Evolutionary conservation across 2,797 vertebrate species (phyloP).

Genomic region (Malurus leucopterus): DNA sequence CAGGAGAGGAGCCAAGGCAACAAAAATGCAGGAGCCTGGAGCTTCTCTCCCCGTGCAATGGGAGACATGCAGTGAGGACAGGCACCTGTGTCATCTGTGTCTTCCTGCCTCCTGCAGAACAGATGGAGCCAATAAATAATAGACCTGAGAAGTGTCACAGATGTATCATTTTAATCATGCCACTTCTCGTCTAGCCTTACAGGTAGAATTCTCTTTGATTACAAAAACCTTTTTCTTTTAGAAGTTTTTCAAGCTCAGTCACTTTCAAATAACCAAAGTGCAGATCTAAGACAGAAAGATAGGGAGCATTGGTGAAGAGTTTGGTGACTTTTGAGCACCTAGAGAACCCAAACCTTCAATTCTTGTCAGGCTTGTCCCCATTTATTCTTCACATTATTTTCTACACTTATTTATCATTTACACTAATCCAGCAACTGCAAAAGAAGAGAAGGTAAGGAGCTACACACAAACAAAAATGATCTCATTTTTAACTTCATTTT

Average conservation of each 20-base stretch:
- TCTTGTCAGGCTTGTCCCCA: not conserved
- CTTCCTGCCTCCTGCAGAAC: accelerated
- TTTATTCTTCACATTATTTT: not conserved
- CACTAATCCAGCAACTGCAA: not conserved
- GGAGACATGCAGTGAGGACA: not conserved
- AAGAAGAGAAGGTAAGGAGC: not conserved
- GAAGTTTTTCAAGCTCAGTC: not conserved
- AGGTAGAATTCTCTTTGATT: not conserved
- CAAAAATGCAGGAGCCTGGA: accelerated
- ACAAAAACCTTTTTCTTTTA: not conserved
- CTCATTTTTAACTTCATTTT: not conserved
- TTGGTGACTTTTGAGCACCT: not conserved
- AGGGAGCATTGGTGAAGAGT: not conserved
- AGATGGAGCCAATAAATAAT: not conserved
- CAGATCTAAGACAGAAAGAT: not conserved
- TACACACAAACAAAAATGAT: not conserved
- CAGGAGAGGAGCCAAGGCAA: not conserved
- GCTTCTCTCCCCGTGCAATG: not conserved
- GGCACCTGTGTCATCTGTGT: accelerated
- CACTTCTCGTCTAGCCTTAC: not conserved
- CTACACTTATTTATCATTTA: not conserved
- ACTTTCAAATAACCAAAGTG: not conserved
- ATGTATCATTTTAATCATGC: not conserved
- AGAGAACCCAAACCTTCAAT: not conserved
- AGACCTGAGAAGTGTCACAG: not conserved